Conservation (phyloP, 2,888 invertebrate genomes). For the Cantharis flavilabris region DNA sequence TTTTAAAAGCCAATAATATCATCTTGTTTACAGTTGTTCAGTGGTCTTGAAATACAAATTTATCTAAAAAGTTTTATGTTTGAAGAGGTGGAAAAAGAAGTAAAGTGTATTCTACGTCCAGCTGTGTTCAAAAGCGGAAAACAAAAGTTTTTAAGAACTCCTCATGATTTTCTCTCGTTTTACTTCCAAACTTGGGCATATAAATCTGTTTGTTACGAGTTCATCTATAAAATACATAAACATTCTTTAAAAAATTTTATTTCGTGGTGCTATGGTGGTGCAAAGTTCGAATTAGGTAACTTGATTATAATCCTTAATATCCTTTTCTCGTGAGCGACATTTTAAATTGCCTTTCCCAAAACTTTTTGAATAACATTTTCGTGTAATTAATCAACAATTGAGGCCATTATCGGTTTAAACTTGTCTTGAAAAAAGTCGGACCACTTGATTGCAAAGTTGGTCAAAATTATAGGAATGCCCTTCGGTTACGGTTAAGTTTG, state of each 20-base stretch:
- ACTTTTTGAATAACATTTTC: conserved; percentile 15
- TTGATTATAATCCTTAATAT: conserved; percentile 1
- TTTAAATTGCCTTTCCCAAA: conserved; percentile 12
- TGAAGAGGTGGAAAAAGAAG: conserved; percentile 36
- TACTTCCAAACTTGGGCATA: conserved; percentile 27
- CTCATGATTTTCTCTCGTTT: conserved; percentile 32
- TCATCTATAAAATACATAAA: conserved; percentile 10
- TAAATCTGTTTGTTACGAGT: conserved; percentile 25
- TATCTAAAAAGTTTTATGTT: conserved; percentile 36
- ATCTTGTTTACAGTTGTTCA: conserved; percentile 31
- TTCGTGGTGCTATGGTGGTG: neutral
- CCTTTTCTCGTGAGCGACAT: conserved; percentile 9
- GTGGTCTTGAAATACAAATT: conserved; percentile 35
- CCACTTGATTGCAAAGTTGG: conserved; percentile 33
- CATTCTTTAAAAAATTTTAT: neutral
- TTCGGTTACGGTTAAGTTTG: conserved; percentile 23
- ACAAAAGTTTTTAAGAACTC: conserved; percentile 36
- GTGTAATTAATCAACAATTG: conserved; percentile 25
- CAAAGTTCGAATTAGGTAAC: neutral
- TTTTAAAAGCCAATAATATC: conserved; percentile 26
- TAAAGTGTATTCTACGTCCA: conserved; percentile 33
- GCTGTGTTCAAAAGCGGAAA: conserved; percentile 36
- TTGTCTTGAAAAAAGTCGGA: conserved; percentile 14
- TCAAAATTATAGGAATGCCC: conserved; percentile 34
- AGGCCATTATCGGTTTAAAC: conserved; percentile 21